These are phyloP conservation scores for Megamerina dolium DNA, from an alignment of 2,888 invertebrate genomes.

Conservation along the genomic window DNA sequence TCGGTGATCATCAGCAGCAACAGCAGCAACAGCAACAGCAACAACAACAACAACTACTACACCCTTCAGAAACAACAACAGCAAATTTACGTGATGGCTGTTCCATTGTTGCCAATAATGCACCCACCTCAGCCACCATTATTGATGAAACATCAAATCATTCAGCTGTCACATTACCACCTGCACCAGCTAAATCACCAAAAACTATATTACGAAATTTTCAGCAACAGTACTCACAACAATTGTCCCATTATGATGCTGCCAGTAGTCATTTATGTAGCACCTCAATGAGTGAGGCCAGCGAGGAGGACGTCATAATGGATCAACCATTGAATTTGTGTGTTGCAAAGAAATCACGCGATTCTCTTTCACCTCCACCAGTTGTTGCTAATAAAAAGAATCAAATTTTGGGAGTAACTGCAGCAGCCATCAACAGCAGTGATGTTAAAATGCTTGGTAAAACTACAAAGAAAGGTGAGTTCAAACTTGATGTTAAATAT, in stretches of 20 bases:
- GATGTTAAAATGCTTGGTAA: too few relatives aligned
- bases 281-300: constrained; percentile 48
- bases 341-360: constrained; percentile 51
- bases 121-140: too few relatives aligned
- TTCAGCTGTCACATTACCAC: constrained; percentile 15
- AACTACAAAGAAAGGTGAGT: constrained; percentile 33
- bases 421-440: constrained; percentile 1
- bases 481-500: neutral
- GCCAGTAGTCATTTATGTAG: constrained; percentile 26
- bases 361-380: constrained; percentile 22
- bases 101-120: neutral
- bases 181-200: constrained; percentile 40
- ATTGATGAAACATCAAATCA: constrained; percentile 22
- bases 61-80: too few relatives aligned
- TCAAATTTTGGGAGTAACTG: constrained; percentile 16
- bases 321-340: constrained; percentile 59
- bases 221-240: constrained; percentile 40
- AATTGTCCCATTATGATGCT: constrained; percentile 25
- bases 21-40: neutral
- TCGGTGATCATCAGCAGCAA: constrained; percentile 20
- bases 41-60: constrained; percentile 4
- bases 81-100: constrained; percentile 13
- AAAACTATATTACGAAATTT: constrained; percentile 43
- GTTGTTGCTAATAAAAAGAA: constrained; percentile 22
- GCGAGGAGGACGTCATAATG: constrained; percentile 45